Evolutionary conservation across 2,113 vertebrate species (phyloP).

Genomic region (Carassius auratus): DNA sequence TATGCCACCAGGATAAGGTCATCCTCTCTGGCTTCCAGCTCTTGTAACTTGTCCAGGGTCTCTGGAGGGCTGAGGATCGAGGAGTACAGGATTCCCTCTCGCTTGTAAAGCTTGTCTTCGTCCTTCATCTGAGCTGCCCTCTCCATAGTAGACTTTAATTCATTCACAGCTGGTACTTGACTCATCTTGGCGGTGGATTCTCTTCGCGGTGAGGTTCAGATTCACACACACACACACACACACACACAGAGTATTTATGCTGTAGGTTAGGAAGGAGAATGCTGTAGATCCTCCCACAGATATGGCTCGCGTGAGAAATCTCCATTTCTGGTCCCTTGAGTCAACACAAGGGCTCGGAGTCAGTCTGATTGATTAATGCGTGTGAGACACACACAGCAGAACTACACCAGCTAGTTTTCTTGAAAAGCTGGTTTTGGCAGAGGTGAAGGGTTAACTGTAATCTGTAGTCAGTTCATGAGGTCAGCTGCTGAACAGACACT

Average conservation of each 20-base stretch:
- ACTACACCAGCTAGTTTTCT: neutral
- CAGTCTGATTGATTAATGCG: neutral
- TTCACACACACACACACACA: neutral
- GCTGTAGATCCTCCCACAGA: neutral
- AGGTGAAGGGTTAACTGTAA: neutral
- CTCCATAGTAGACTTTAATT: conserved; percentile 17
- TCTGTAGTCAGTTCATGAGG: conserved; percentile 2
- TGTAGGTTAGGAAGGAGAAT: neutral
- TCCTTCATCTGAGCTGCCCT: conserved; percentile 47
- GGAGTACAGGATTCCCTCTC: conserved; percentile 70
- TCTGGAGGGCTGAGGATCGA: conserved; percentile 64
- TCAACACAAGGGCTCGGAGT: neutral
- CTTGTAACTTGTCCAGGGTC: conserved; percentile 69
- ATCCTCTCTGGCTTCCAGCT: conserved; percentile 70
- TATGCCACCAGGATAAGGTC: conserved; percentile 73
- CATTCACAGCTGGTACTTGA: fast-evolving
- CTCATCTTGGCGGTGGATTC: neutral
- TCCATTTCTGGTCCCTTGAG: neutral
- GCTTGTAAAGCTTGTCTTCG: conserved; percentile 66
- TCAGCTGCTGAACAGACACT: neutral
- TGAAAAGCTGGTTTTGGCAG: conserved; percentile 19
- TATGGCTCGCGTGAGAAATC: neutral
- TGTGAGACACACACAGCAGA: neutral
- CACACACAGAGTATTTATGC: conserved; percentile 6
- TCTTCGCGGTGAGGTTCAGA: neutral